These are phyloP conservation scores for Clarias pachynema DNA, from an alignment of 2,797 vertebrate species.

Conservation along the genomic window DNA sequence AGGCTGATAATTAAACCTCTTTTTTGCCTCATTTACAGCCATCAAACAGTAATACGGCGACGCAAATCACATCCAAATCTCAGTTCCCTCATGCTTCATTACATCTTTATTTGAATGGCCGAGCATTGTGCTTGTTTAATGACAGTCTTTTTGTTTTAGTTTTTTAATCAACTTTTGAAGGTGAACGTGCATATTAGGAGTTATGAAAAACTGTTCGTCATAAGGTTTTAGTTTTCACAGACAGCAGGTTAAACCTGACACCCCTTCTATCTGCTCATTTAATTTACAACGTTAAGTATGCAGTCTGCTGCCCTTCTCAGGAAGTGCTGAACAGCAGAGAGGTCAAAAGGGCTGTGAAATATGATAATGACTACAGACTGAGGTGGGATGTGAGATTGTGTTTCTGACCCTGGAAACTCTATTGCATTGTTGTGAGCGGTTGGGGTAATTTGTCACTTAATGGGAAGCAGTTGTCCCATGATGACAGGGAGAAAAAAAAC, in stretches of 20 bases:
- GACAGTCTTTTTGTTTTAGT: background rate
- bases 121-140: background rate
- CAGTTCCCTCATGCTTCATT: constrained; percentile 7
- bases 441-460: constrained; percentile 18
- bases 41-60: constrained; percentile 7
- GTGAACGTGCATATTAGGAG: background rate
- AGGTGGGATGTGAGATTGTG: constrained; percentile 38
- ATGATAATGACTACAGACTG: constrained; percentile 43
- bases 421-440: constrained; percentile 11
- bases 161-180: background rate
- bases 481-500: constrained; percentile 5
- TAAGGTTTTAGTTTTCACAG: background rate
- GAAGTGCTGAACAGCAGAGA: constrained; percentile 39
- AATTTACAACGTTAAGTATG: constrained; percentile 13
- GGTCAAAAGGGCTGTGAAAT: constrained; percentile 55
- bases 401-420: constrained; percentile 29
- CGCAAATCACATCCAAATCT: background rate
- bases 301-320: constrained; percentile 38
- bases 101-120: background rate
- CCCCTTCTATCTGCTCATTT: background rate
- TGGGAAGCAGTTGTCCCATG: background rate
- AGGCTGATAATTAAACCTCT: constrained; percentile 42
- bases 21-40: constrained; percentile 26
- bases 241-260: constrained; percentile 22
- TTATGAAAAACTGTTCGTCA: background rate